Percentiles rank a stretch among this genome's conserved stretches.
phyloP scores from a whole-genome alignment of 2,888 invertebrate genomes.

The Colletes collaris region DNA sequence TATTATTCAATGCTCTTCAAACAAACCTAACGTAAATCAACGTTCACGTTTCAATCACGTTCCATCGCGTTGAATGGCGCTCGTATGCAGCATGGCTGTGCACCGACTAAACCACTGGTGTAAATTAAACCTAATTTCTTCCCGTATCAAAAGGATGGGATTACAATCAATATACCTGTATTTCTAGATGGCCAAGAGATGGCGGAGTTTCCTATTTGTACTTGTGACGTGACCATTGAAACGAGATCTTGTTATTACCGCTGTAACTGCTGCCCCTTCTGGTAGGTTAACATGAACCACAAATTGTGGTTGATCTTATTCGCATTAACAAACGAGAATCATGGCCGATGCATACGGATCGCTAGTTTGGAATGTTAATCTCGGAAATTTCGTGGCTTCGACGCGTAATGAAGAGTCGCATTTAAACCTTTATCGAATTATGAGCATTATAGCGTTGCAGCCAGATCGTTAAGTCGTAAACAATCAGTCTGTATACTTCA shows the following conservation, averaged over 20 bases:
- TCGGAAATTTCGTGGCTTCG: background rate
- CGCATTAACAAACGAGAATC: slow-evolving; percentile 1
- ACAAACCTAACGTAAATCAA: slow-evolving; percentile 35
- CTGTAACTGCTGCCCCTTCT: background rate
- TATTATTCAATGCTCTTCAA: slow-evolving; percentile 45
- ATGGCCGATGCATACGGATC: background rate
- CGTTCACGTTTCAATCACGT: slow-evolving; percentile 42
- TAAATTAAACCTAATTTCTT: slow-evolving; percentile 36
- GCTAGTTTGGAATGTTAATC: slow-evolving; percentile 8
- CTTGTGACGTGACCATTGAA: background rate
- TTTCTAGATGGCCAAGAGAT: background rate
- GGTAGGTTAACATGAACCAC: background rate
- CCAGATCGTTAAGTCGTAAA: too few relatives aligned
- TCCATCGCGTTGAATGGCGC: slow-evolving; percentile 14
- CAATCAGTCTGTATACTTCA: too few relatives aligned
- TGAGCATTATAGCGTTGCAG: background rate
- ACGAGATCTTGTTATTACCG: background rate
- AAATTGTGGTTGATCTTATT: background rate
- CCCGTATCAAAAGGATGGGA: background rate
- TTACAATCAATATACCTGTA: background rate
- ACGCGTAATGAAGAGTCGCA: background rate
- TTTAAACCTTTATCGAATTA: background rate
- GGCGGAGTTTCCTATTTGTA: slow-evolving; percentile 13
- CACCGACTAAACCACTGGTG: background rate
- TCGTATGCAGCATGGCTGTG: slow-evolving; percentile 1